Base-by-base conservation (phyloP, 1,140 invertebrate genomes). In the Drosophila ogumai region DNA sequence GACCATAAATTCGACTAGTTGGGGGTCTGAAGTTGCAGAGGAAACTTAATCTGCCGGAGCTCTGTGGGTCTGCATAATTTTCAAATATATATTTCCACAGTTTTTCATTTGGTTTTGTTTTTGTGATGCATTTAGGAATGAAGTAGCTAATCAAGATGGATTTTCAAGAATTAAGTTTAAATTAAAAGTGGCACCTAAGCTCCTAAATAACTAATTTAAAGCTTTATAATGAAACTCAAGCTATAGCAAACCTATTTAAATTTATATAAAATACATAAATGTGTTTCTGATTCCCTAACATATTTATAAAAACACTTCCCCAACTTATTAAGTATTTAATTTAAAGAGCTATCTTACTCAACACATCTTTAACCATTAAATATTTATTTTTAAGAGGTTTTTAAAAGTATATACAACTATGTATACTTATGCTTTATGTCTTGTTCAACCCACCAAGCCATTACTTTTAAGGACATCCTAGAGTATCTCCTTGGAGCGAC, bases 1-100 rank as follows among this genome's bases (percentile, higher is more conserved):
- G 47, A 32, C 61, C 47, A 55, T 69, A 69, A 69, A 67, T 69
- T 69, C 52, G 22, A 54, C 61, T 55, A 46, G 47, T 69, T 66
- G 17, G 61, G 31, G 31, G 60, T 52, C 36, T 32, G 31, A 28
- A 28, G 28, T 9, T 34, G 19, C 47, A 15, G 13, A 12, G 22
- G 22, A 32, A 13, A 44, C 54, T 12, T 44, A 65, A 65, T 58
- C 61, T 58, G 13, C 10, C 22, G 10, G 12, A 44, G 54, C 38
- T 59, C 25, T 59, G 25, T 3, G 13, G 41, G n/a, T 10, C 40
- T 34, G 47, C 38, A 54, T 69, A 46, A 63, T 34, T 68, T 47
- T 67, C 46, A 19, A 17, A 50, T 66, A 50, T 55, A 55, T 55
- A 55, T 38, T 55, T 55, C 22, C 19, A 38, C 52, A 55, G 52